These are phyloP conservation scores for Penelope pileata DNA, from an alignment of 2,113 vertebrate species.

Conservation along the genomic window DNA sequence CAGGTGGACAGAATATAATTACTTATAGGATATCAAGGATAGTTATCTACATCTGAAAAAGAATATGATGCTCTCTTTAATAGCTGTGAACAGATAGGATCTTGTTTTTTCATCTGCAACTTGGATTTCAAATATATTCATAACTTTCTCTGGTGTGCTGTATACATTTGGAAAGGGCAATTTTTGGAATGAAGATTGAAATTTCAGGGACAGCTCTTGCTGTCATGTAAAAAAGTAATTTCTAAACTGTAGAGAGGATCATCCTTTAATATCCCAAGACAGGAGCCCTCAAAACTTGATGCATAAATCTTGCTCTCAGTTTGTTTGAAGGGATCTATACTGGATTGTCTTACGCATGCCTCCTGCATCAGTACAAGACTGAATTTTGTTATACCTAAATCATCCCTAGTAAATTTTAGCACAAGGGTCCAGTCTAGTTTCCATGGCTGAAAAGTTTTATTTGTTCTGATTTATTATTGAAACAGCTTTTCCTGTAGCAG, in stretches of 20 bases:
- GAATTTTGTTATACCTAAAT: slow-evolving; percentile 12
- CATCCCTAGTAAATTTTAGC: not conserved
- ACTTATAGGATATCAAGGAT: not conserved
- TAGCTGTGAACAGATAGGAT: not conserved
- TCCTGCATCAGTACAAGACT: not conserved
- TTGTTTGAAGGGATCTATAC: not conserved
- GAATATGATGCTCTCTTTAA: not conserved
- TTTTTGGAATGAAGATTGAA: slow-evolving; percentile 38
- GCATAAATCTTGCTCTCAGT: not conserved
- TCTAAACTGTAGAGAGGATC: not conserved
- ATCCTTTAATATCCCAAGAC: slow-evolving; percentile 17
- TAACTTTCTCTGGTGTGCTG: not conserved
- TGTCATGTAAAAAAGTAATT: slow-evolving; percentile 11
- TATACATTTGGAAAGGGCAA: not conserved
- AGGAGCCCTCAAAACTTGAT: not conserved
- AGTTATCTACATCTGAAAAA: not conserved
- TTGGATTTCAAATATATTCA: not conserved
- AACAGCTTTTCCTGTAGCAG: not conserved
- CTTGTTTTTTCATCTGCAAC: not conserved
- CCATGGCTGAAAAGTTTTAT: slow-evolving; percentile 34
- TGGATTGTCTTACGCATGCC: not conserved
- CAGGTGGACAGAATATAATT: slow-evolving; percentile 42
- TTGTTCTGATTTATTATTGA: slow-evolving; percentile 41
- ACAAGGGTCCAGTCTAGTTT: not conserved
- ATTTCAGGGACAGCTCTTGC: slow-evolving; percentile 3